A percentile compares a stretch with the other conserved stretches of the same genome.
These are phyloP conservation scores for Pyrocephalus nanus DNA, from an alignment of 2,797 vertebrate genomes.

Conservation along the genomic window DNA sequence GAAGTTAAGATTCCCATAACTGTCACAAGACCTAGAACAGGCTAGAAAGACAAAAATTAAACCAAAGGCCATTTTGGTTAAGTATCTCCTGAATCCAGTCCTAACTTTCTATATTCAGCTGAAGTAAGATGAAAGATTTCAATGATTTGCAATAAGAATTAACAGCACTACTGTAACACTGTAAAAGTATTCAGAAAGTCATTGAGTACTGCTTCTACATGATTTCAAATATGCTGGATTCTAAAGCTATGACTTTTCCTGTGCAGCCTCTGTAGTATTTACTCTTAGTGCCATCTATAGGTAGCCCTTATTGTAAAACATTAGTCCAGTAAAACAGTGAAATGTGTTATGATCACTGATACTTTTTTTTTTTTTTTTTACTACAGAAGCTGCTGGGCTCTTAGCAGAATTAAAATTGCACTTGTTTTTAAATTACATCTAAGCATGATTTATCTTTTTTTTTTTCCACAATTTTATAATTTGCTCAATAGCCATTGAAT, in stretches of 20 bases:
- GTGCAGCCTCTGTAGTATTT: neutral
- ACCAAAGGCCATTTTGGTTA: neutral
- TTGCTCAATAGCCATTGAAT: neutral
- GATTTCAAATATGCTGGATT: neutral
- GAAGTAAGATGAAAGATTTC: neutral
- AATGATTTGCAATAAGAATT: neutral
- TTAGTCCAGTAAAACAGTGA: neutral
- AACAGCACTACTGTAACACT: neutral
- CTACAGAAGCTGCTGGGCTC: neutral
- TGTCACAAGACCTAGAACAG: neutral
- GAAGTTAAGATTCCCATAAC: neutral
- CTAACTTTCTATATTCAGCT: neutral
- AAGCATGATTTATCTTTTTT: neutral
- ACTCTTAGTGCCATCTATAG: slow-evolving; percentile 46
- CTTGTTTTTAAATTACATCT: neutral
- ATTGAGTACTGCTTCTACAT: neutral
- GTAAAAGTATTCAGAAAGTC: neutral
- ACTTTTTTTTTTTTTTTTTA: neutral
- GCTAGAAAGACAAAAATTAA: neutral
- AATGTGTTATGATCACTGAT: neutral
- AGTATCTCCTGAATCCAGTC: neutral
- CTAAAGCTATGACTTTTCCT: neutral
- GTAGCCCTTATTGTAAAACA: neutral
- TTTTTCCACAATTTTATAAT: neutral
- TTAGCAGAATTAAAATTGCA: neutral